Evolutionary conservation across 2,888 invertebrate genomes (phyloP).

Genomic region (Nowickia ferox): DNA sequence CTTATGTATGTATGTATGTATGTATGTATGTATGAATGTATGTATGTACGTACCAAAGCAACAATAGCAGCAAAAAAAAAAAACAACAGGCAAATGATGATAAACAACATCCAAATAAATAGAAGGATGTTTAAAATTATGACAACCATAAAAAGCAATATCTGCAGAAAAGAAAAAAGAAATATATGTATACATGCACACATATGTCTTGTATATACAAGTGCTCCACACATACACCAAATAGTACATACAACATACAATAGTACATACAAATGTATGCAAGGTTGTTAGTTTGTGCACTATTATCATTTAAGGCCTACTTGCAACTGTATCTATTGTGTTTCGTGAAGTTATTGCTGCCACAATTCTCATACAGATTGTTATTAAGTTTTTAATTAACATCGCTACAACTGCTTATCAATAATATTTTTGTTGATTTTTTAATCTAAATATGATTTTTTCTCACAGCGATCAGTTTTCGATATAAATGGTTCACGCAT

Average conservation of each 20-base stretch:
- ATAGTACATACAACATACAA: no score
- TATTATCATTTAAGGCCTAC: not conserved
- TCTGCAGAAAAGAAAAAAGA: slow-evolving; percentile 14
- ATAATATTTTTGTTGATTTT: no score
- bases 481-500: no score
- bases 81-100: slow-evolving; percentile 44
- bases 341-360: not conserved
- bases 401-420: no score
- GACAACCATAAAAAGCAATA: slow-evolving; percentile 48
- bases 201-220: no score
- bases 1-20: not conserved
- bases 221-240: no score
- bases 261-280: no score
- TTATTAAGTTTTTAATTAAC: no score
- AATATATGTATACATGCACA: not conserved
- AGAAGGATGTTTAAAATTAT: slow-evolving; percentile 53
- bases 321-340: not conserved
- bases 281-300: not conserved
- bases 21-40: not conserved
- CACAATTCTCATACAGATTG: not conserved
- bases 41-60: not conserved
- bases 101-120: slow-evolving; percentile 38
- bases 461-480: no score
- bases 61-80: slow-evolving; percentile 11
- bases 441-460: no score